Conservation (phyloP, 2,797 vertebrate species). For the Perodicticus potto region DNA sequence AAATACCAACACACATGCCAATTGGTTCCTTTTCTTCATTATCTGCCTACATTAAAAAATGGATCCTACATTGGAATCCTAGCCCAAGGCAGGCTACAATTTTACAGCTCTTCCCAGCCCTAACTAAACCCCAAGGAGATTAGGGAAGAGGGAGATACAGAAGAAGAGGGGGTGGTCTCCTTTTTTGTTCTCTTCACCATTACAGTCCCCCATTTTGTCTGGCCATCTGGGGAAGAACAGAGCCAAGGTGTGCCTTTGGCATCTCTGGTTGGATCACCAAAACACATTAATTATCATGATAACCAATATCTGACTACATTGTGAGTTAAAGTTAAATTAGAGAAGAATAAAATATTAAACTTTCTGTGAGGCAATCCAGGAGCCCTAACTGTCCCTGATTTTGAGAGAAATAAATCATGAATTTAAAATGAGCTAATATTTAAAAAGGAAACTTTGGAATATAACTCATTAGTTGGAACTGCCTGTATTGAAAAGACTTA, state of each 20-base stretch:
- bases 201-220: background rate
- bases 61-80: conserved; percentile 5
- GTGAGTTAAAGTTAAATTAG: conserved; percentile 43
- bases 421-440: conserved; percentile 58
- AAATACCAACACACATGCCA: conserved; percentile 5
- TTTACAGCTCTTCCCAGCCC: background rate
- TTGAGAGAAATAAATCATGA: conserved; percentile 46
- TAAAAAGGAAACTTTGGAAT: conserved; percentile 60
- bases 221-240: background rate
- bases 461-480: conserved; percentile 38
- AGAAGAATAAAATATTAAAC: conserved; percentile 31
- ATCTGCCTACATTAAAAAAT: background rate
- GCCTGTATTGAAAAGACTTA: conserved; percentile 38
- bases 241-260: background rate
- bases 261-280: background rate
- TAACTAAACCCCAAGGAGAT: background rate
- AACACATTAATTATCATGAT: background rate
- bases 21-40: background rate
- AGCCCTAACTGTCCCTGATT: background rate
- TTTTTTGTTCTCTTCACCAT: background rate
- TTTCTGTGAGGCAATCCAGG: background rate
- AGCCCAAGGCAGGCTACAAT: background rate
- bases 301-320: conserved; percentile 15
- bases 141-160: background rate
- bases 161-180: background rate